Conservation (phyloP, 1,140 invertebrate genomes). For the Diprion similis region DNA sequence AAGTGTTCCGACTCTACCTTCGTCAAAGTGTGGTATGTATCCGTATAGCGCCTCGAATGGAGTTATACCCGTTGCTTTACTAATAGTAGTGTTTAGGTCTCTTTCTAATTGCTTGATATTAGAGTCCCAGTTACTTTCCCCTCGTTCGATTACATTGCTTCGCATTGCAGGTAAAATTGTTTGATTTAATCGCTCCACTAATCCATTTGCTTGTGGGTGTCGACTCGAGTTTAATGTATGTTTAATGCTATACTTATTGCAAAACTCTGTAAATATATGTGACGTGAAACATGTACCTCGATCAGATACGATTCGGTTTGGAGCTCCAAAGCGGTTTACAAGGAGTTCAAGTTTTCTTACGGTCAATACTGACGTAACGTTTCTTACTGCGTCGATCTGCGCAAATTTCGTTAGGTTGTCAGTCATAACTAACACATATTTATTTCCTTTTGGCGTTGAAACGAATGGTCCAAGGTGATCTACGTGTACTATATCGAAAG, state of each 20-base stretch:
- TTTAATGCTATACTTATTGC: conserved; percentile 33
- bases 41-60: conserved; percentile 30
- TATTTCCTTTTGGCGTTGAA: conserved; percentile 12
- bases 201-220: conserved; percentile 37
- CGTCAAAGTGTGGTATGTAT: conserved; percentile 27
- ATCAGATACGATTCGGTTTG: conserved; percentile 28
- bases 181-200: conserved; percentile 30
- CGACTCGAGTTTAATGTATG: conserved; percentile 37
- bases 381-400: conserved; percentile 16
- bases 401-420: conserved; percentile 28
- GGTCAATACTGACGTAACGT: background rate
- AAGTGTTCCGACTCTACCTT: conserved; percentile 15
- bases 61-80: conserved; percentile 24
- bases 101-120: conserved; percentile 26
- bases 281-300: conserved; percentile 24
- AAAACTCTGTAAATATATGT: conserved; percentile 29
- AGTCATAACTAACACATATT: conserved; percentile 25
- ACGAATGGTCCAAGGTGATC: conserved; percentile 32
- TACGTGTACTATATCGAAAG: conserved; percentile 26
- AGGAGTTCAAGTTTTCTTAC: conserved; percentile 20
- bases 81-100: conserved; percentile 25
- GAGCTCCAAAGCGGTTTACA: conserved; percentile 28
- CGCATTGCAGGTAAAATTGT: conserved; percentile 24
- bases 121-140: conserved; percentile 24
- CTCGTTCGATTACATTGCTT: background rate